Evolutionary conservation across 92 coral and sea anemone genomes (phyloP), one percentile per base, ranked within the genome.

Genomic region (Galaxea fascicularis): DNA sequence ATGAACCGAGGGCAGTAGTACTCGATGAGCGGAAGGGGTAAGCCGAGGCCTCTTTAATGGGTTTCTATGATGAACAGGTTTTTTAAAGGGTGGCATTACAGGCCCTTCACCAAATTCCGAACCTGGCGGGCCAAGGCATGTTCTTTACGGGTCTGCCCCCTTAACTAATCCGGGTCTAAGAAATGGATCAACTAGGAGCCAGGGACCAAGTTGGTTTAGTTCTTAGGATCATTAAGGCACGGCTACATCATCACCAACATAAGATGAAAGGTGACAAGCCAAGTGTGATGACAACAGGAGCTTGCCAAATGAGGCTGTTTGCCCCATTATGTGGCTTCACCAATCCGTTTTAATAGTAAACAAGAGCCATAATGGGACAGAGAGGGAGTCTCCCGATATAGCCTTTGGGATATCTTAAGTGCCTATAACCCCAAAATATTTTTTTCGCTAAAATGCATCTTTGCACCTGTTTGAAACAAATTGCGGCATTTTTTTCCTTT

Each of bases 1-100:
- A 74, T 24, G 77, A 85, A 16, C 82, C 86, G 0, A 79, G 83
- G 25, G 87, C 77, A 20, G 85, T 89, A 41, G 83, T 73, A 15
- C 29, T 89, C 15, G 76, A 73, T 71, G 85, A 79, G 4, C 22
- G 51, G 16, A 78, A 45, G 25, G 93, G 95, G 95, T 93, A 83
- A 17, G 89, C 24, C 46, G 11, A 57, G 25, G 63, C 63, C 22
- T 16, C 63, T 57, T 20, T 57, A 24, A 57, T 12, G 21, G 21
- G 8, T 16, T 35, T 35, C 41, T 6, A 35, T 2, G 41, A 35
- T 57, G 22, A 21, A 21, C 25, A 14, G 15, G 3, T 4, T 16
- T 4, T 57, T 20, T 21, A 57, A 20, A 17, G 63, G n/a, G 63
- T 57, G 63, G 63, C 0, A 24, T 57, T 7, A 57, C 18, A 14